Evolutionary conservation across 2,888 invertebrate species (phyloP), one percentile per base, ranked within the genome.

Genomic region (Watsonalla binaria): DNA sequence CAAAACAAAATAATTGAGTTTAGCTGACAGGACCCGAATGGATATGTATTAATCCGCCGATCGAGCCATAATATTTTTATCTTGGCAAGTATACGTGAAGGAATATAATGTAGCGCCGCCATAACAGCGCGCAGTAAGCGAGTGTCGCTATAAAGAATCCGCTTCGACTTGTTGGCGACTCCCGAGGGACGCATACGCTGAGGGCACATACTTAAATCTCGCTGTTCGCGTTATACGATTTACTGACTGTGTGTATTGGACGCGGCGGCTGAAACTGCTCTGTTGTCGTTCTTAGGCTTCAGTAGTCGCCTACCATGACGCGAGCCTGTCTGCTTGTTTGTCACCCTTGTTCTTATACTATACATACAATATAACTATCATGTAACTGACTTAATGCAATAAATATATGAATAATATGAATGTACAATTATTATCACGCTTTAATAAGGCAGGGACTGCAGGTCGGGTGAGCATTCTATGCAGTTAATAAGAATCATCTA

Each of bases 141-240:
- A 54, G 56, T 56, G 61, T 46, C 60, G 63, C 59, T 54, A 59
- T 68, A 67, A 69, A 63, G 60, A 62, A 64, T 58, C 60, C 60
- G 58, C 55, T 56, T 52, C 49, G 59, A 61, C 54, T 60, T 59
- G 59, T 58, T 62, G 56, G 62, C 57, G 59, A 54, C 57, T 63
- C 74, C 64, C 72, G 5, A 5, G 73, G 70, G 74, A 71, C 55
- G 52, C 66, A 61, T 67, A 62, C 62, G 52, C 62, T 13, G 57
- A 61, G 58, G 67, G 64, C 66, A 59, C 63, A 54, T 55, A 59
- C 60, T 61, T 57, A 56, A 58, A 56, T 58, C 56, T 52, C 53
- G 56, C 37, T 39, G 49, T 49, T 55, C 52, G 54, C 54, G 48
- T 48, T 53, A 55, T 46, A 50, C 14, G 35, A 6, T 7, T 6